Evolutionary conservation across 2,888 invertebrate species (phyloP).

Genomic region (Amiota minor): DNA sequence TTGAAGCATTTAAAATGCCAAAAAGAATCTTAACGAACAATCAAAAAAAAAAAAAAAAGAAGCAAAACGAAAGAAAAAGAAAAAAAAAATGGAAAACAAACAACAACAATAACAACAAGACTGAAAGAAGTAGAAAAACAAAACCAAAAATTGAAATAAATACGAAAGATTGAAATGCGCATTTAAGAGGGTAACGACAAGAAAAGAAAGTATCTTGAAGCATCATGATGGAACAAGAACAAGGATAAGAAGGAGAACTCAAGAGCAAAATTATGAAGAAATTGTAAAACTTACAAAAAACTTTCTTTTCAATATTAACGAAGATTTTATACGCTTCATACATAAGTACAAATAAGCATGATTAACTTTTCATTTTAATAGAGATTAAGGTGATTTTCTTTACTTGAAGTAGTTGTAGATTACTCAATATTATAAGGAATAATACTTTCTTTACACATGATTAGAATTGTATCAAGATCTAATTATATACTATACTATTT

Average conservation of each 20-base stretch:
- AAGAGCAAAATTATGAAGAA: neutral
- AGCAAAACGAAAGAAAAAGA: constrained; percentile 31
- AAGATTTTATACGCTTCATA: too few species aligned
- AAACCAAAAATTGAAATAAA: constrained; percentile 39
- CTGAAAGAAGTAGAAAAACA: constrained; percentile 27
- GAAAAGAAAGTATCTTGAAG: too few species aligned
- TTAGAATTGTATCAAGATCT: too few species aligned
- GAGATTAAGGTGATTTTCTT: too few species aligned
- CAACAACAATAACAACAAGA: neutral
- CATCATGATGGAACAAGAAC: neutral
- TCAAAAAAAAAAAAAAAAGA: constrained; percentile 18
- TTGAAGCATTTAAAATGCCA: constrained; percentile 70
- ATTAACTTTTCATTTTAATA: too few species aligned
- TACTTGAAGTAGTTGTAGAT: too few species aligned
- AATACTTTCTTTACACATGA: too few species aligned
- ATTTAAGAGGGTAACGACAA: constrained; percentile 9
- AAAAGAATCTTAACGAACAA: constrained; percentile 51
- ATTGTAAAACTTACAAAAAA: neutral
- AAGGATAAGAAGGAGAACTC: too few species aligned
- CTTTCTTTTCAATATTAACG: too few species aligned
- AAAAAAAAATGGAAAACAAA: constrained; percentile 38
- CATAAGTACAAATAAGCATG: too few species aligned
- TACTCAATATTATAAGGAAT: too few species aligned
- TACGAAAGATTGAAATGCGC: neutral
- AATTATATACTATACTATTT: too few species aligned